phyloP scores from a whole-genome alignment of 1,140 invertebrate genomes.

The Drosophila sturtevanti region DNA sequence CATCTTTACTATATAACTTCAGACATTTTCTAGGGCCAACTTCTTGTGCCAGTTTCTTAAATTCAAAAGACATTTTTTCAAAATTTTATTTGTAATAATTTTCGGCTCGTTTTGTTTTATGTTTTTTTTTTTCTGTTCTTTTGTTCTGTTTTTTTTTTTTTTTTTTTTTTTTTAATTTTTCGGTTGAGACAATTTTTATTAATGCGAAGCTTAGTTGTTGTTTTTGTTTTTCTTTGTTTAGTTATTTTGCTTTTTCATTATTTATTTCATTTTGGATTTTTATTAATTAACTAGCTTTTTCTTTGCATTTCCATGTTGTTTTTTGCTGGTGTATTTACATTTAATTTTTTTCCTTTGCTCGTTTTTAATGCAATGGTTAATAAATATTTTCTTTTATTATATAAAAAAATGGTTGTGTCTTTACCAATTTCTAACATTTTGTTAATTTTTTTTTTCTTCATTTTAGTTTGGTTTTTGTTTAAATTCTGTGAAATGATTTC shows the following conservation, averaged over 20 bases:
- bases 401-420: slow-evolving; percentile 34
- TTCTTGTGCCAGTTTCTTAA: not conserved
- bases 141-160: slow-evolving; percentile 41
- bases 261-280: slow-evolving; percentile 36
- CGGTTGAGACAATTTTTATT: slow-evolving; percentile 76
- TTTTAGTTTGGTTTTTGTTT: too few relatives aligned
- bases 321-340: slow-evolving; percentile 64
- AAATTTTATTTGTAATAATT: slow-evolving; percentile 45
- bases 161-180: slow-evolving; percentile 38
- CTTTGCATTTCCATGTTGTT: not conserved
- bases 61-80: slow-evolving; percentile 19
- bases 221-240: slow-evolving; percentile 45
- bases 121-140: slow-evolving; percentile 26
- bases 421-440: not conserved
- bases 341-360: slow-evolving; percentile 38
- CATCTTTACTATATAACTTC: not conserved
- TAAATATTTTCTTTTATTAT: slow-evolving; percentile 43
- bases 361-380: slow-evolving; percentile 40
- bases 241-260: slow-evolving; percentile 33
- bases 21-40: too few relatives aligned
- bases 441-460: not conserved
- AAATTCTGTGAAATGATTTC: slow-evolving; percentile 51
- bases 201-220: slow-evolving; percentile 73
- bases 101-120: slow-evolving; percentile 1
- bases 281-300: slow-evolving; percentile 42